These are phyloP conservation scores for Gymnocypris eckloni DNA, from an alignment of 2,797 vertebrate genomes.

Conservation along the genomic window DNA sequence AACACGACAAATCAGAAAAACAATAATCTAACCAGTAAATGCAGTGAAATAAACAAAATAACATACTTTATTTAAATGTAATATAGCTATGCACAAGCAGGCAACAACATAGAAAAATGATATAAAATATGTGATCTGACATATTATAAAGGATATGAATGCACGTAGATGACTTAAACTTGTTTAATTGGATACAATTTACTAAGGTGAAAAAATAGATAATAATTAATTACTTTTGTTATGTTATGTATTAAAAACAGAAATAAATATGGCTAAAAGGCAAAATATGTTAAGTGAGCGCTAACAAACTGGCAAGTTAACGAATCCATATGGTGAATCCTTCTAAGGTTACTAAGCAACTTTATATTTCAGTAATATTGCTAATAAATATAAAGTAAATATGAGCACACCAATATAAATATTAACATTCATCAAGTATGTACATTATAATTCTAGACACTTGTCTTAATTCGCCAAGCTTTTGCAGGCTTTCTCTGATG, in stretches of 20 bases:
- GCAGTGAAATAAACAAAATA: not conserved
- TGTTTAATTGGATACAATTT: not conserved
- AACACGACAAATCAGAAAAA: not conserved
- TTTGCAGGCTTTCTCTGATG: not conserved
- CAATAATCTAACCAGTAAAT: not conserved
- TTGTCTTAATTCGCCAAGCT: not conserved
- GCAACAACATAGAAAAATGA: not conserved
- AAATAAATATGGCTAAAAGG: conserved; percentile 13
- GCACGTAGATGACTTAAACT: not conserved
- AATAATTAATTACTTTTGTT: not conserved
- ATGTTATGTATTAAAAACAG: not conserved
- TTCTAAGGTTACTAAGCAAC: not conserved
- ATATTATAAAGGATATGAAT: not conserved
- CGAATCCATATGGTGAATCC: not conserved
- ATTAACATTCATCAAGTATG: not conserved
- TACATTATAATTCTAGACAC: not conserved
- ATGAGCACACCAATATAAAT: not conserved
- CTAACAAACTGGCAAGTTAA: not conserved
- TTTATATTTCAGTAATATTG: not conserved
- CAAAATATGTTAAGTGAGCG: not conserved
- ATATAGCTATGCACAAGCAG: not conserved
- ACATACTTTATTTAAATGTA: not conserved
- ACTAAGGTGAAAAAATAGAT: not conserved
- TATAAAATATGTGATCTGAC: not conserved
- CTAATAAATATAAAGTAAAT: not conserved